These are phyloP conservation scores for Pseudolaguvia tuberculata DNA, from an alignment of 2,113 vertebrate species.

Conservation along the genomic window DNA sequence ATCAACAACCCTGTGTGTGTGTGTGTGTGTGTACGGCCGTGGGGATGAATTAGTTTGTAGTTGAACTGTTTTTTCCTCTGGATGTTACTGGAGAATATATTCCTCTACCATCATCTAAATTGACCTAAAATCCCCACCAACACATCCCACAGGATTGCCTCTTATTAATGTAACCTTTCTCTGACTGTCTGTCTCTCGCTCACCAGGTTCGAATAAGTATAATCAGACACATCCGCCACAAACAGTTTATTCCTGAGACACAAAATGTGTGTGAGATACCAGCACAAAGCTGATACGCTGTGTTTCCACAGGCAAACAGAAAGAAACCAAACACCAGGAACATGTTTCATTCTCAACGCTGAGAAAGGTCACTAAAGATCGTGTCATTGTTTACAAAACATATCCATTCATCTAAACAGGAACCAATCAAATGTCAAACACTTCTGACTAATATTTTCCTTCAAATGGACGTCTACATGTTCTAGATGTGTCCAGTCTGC, in stretches of 20 bases:
- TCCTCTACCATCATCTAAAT: neutral
- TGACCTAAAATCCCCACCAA: neutral
- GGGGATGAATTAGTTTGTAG: neutral
- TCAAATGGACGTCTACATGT: neutral
- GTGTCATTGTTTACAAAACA: no score
- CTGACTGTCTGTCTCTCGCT: no score
- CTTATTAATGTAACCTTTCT: no score
- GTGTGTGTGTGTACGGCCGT: no score
- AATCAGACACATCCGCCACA: neutral
- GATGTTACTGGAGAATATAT: neutral
- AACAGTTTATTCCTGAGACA: constrained; percentile 29
- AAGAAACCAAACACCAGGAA: neutral
- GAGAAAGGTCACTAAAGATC: neutral
- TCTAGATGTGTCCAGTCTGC: constrained; percentile 79
- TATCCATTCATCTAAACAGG: no score
- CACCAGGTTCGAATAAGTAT: no score
- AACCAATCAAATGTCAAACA: no score
- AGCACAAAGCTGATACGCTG: neutral
- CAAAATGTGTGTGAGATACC: neutral
- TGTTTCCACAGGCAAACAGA: neutral
- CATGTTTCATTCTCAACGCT: neutral
- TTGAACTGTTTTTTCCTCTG: neutral
- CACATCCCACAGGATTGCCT: no score
- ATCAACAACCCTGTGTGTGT: neutral
- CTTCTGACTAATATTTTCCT: no score